Percentiles rank a stretch among this genome's conserved stretches.
These are phyloP conservation scores for Ginglymostoma cirratum DNA, from an alignment of 2,113 vertebrate genomes.

Conservation along the genomic window DNA sequence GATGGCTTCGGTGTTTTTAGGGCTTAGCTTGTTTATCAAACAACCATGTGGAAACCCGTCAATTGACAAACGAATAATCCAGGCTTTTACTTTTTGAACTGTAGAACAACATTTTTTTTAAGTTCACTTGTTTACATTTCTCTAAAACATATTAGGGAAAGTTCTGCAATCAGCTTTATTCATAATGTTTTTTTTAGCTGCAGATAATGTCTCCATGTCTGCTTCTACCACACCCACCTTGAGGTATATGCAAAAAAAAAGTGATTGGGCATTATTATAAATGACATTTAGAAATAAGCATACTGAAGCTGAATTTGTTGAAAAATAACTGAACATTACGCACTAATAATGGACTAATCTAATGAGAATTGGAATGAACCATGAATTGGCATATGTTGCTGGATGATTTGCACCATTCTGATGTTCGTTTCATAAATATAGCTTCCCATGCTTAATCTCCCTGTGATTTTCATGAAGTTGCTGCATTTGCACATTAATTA, in stretches of 20 bases:
- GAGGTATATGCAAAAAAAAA: neutral
- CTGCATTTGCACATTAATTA: neutral
- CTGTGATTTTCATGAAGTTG: neutral
- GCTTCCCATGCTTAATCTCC: neutral
- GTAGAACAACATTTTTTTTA: neutral
- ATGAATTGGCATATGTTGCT: neutral
- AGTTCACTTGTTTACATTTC: neutral
- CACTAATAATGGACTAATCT: neutral
- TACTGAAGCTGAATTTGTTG: neutral
- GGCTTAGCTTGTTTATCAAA: conserved; percentile 17
- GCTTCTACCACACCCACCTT: neutral
- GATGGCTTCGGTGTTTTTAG: conserved; percentile 7
- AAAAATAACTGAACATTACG: neutral
- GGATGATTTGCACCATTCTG: neutral
- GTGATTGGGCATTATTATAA: neutral
- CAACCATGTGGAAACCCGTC: neutral
- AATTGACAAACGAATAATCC: neutral
- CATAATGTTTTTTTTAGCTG: neutral
- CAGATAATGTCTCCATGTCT: neutral
- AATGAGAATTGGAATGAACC: neutral
- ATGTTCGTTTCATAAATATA: neutral
- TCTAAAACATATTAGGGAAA: neutral
- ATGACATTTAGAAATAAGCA: neutral
- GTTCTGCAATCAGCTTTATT: neutral
- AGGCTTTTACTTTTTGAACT: neutral